Conservation (phyloP, 2,113 vertebrate genomes). For the cat (Felis catus) region DNA sequence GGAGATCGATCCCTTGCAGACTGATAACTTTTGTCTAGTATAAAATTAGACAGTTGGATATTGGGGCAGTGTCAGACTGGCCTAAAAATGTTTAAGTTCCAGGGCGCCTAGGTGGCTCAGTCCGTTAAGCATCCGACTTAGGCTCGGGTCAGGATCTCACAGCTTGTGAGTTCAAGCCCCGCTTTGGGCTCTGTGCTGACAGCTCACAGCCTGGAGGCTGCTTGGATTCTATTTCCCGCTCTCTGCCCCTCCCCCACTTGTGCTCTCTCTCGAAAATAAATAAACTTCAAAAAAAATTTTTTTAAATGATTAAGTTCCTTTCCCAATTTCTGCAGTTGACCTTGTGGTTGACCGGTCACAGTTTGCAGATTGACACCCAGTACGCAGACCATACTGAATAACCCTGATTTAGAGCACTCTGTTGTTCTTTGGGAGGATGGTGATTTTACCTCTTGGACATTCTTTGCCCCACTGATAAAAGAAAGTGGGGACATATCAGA, state of each 20-base stretch:
- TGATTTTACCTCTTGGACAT: background rate
- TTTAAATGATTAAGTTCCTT: background rate
- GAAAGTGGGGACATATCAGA: background rate
- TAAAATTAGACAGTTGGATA: background rate
- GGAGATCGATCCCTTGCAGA: background rate
- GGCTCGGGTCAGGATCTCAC: no score
- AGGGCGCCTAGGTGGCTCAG: no score
- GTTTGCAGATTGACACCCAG: rapidly evolving
- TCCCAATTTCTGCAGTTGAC: background rate
- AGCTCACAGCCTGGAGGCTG: no score
- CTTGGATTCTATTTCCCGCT: no score
- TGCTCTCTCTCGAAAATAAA: no score
- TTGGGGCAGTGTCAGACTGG: background rate
- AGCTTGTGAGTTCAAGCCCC: no score
- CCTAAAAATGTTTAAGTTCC: background rate
- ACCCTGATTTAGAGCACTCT: background rate
- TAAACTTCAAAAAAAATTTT: no score
- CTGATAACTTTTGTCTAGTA: background rate
- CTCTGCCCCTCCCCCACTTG: no score
- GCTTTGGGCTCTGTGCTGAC: no score
- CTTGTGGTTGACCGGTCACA: background rate
- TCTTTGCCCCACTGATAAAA: background rate
- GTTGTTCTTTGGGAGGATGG: background rate
- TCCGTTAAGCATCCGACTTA: no score
- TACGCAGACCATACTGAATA: background rate